These are phyloP conservation scores for Falcunculus frontatus DNA, from an alignment of 2,113 vertebrate genomes.

Conservation along the genomic window DNA sequence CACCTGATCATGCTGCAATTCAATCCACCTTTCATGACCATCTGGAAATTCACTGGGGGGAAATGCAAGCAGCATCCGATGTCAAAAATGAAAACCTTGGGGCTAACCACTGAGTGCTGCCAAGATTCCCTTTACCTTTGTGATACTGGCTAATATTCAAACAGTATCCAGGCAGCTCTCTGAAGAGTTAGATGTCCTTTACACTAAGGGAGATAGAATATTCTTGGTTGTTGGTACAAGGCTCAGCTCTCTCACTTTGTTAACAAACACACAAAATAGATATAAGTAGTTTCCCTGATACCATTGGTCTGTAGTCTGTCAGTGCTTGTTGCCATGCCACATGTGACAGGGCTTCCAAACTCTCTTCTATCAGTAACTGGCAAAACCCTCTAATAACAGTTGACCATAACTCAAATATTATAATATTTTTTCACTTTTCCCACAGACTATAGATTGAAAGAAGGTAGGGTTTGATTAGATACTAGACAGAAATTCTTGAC, in stretches of 20 bases:
- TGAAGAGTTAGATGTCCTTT: background rate
- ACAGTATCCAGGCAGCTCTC: background rate
- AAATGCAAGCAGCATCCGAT: background rate
- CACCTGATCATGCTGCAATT: background rate
- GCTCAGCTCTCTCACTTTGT: background rate
- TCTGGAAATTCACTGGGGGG: background rate
- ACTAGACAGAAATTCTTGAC: background rate
- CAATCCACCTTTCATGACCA: background rate
- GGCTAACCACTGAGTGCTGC: background rate
- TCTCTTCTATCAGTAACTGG: background rate
- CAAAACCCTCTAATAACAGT: background rate
- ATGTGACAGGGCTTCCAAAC: background rate
- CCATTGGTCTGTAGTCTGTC: background rate
- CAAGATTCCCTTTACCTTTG: background rate
- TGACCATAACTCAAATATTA: background rate
- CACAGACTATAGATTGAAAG: background rate
- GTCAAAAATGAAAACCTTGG: background rate
- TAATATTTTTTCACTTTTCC: background rate
- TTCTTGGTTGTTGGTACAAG: background rate
- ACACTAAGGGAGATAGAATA: background rate
- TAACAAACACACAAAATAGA: background rate
- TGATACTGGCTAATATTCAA: background rate
- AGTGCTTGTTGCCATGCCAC: background rate
- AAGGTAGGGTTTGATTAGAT: background rate
- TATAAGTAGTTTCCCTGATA: background rate